Percentiles rank a stretch among this genome's conserved stretches.
Conservation (phyloP, 2,888 invertebrate genomes). For the Rotaria magnacalcarata region DNA sequence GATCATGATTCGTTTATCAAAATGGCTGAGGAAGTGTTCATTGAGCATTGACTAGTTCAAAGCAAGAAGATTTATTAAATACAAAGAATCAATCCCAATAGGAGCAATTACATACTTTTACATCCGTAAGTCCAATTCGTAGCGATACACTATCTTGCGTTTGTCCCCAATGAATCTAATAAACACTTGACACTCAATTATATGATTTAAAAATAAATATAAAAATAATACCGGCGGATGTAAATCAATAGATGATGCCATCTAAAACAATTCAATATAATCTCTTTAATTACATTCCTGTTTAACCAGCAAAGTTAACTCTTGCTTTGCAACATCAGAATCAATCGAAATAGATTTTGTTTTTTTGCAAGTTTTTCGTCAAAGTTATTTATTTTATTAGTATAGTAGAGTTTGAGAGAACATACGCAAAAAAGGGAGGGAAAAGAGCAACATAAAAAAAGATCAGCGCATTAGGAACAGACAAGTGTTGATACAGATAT, state of each 20-base stretch:
- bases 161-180: slow-evolving; percentile 35
- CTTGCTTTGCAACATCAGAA: not conserved
- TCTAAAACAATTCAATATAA: not conserved
- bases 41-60: no score
- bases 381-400: slow-evolving; percentile 10
- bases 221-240: not conserved
- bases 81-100: no score
- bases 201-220: not conserved
- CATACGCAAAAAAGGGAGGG: not conserved
- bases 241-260: slow-evolving; percentile 21
- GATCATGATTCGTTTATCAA: no score
- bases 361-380: not conserved
- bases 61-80: no score
- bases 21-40: no score
- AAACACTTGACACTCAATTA: not conserved
- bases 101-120: not conserved
- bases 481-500: not conserved
- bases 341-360: not conserved
- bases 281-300: not conserved
- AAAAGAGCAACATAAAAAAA: not conserved
- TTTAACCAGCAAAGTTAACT: not conserved
- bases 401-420: slow-evolving; percentile 18
- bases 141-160: not conserved
- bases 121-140: slow-evolving; percentile 32
- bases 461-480: not conserved